Conservation (phyloP, 2,888 invertebrate species). For the Caenorhabditis sp. region DNA sequence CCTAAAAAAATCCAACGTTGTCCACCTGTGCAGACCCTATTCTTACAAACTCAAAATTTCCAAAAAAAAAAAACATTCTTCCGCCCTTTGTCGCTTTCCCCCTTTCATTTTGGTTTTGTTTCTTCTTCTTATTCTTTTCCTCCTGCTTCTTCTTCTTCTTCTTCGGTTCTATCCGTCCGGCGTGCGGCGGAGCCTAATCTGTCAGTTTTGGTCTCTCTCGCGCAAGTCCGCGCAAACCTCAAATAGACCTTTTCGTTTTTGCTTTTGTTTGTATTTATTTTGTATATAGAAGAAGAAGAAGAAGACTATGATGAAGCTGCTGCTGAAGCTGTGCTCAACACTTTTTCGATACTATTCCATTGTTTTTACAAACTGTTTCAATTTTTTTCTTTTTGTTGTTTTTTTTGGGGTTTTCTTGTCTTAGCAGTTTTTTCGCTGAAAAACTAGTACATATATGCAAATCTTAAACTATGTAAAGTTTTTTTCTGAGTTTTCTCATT, state of each 20-base stretch:
- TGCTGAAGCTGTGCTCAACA: not conserved
- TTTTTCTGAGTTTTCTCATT: no score
- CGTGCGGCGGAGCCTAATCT: conserved; percentile 1
- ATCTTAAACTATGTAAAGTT: no score
- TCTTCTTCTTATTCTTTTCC: conserved; percentile 1
- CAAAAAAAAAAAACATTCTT: no score
- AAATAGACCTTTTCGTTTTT: not conserved
- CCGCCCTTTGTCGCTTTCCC: not conserved
- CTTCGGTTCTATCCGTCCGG: not conserved
- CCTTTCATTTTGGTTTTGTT: not conserved
- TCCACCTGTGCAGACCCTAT: no score
- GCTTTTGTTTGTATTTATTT: not conserved
- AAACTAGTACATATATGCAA: no score
- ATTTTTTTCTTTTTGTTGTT: not conserved
- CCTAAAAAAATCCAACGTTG: no score
- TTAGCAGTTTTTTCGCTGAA: not conserved
- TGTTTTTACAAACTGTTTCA: not conserved
- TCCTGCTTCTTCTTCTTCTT: not conserved
- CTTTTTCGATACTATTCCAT: not conserved
- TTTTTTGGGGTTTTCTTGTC: not conserved
- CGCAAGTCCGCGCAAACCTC: not conserved
- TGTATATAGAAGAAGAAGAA: not conserved
- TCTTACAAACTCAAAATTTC: no score
- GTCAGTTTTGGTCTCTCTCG: not conserved
- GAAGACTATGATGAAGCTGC: no score